Evolutionary conservation across 2,113 vertebrate species (phyloP).

Genomic region (Protobothrops flavoviridis): DNA sequence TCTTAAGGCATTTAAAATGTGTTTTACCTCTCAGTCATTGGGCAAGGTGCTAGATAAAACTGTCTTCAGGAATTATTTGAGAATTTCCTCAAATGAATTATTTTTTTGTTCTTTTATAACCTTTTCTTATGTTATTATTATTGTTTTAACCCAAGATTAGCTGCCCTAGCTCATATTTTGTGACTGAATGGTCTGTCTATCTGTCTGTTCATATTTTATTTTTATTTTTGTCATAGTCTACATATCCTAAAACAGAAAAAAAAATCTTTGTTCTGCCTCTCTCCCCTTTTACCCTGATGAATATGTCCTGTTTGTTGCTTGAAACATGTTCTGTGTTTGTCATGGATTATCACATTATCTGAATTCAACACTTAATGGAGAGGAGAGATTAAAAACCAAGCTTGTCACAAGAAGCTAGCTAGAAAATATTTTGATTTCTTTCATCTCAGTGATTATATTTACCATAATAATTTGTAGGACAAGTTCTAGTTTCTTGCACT

Average conservation of each 20-base stretch:
- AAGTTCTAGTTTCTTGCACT: background rate
- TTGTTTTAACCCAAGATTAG: background rate
- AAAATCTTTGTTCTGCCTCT: background rate
- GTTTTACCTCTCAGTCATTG: background rate
- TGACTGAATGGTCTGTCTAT: background rate
- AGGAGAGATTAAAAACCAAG: background rate
- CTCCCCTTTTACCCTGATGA: background rate
- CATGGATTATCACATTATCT: background rate
- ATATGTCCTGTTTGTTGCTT: background rate
- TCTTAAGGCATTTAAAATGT: background rate
- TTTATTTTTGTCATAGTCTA: background rate
- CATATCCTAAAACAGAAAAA: background rate
- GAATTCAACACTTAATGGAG: background rate
- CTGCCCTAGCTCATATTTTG: background rate
- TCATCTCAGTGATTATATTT: too few relatives aligned
- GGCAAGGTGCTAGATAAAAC: background rate
- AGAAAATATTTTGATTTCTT: background rate
- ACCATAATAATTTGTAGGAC: background rate
- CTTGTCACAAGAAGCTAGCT: background rate
- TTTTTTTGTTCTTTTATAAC: background rate
- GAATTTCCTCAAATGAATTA: background rate
- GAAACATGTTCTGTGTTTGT: background rate
- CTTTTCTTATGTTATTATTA: background rate
- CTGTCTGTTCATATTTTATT: background rate
- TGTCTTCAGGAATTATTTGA: background rate